Conservation (phyloP, 2,888 invertebrate species). For the Liopterus haemorrhoidalis region DNA sequence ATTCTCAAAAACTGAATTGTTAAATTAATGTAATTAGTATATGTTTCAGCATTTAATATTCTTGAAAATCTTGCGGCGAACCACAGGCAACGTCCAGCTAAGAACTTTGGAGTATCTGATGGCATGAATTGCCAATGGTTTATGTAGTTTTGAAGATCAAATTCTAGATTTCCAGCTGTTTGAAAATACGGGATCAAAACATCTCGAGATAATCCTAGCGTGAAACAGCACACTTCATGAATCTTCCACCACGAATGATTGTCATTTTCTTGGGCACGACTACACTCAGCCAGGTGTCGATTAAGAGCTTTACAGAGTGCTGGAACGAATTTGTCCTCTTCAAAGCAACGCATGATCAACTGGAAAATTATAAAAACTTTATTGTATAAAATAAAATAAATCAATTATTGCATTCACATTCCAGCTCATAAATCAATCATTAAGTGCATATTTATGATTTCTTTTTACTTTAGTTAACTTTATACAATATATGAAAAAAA, state of each 20-base stretch:
- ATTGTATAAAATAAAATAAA: conserved; percentile 1
- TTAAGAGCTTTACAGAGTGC: conserved; percentile 54
- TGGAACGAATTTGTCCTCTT: conserved; percentile 48
- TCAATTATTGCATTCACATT: neutral
- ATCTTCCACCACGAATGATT: conserved; percentile 60
- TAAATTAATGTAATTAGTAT: conserved; percentile 39
- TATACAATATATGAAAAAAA: no score
- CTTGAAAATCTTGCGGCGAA: conserved; percentile 43
- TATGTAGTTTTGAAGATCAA: conserved; percentile 44
- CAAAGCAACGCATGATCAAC: conserved; percentile 51
- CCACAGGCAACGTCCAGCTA: conserved; percentile 44
- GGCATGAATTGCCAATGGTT: conserved; percentile 42
- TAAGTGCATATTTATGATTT: no score
- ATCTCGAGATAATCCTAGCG: conserved; percentile 52
- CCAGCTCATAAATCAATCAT: neutral
- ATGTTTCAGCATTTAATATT: conserved; percentile 38
- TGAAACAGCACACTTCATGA: conserved; percentile 58
- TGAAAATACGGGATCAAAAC: conserved; percentile 27
- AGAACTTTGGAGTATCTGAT: no score
- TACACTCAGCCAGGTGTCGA: conserved; percentile 55
- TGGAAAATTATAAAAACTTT: conserved; percentile 29
- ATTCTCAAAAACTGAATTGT: conserved; percentile 40
- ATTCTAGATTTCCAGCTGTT: conserved; percentile 29
- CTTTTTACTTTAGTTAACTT: no score
- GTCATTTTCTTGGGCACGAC: conserved; percentile 47